Evolutionary conservation across 2,113 vertebrate species (phyloP).

Genomic region (Apteryx owenii): DNA sequence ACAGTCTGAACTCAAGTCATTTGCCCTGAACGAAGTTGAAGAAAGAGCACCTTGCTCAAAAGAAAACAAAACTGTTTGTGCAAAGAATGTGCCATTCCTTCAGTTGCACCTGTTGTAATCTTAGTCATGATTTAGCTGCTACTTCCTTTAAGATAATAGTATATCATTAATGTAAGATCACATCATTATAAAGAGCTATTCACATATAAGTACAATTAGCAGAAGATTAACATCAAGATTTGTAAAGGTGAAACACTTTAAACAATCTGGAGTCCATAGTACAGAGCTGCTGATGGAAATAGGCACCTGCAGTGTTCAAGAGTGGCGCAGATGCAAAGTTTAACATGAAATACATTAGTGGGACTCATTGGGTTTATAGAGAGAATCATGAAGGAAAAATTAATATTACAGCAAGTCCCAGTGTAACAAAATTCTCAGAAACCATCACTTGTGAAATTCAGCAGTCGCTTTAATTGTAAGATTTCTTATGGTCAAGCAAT

Average conservation of each 20-base stretch:
- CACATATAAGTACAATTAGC: not conserved
- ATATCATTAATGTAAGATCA: not conserved
- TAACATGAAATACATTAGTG: not conserved
- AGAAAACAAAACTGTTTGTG: not conserved
- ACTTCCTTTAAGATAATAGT: not conserved
- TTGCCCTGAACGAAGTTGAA: not conserved
- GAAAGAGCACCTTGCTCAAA: not conserved
- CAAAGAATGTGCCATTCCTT: not conserved
- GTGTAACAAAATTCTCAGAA: not conserved
- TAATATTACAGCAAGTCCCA: not conserved
- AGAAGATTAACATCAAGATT: not conserved
- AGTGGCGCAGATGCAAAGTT: not conserved
- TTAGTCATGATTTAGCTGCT: not conserved
- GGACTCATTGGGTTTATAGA: not conserved
- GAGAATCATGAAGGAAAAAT: not conserved
- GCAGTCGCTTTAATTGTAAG: not conserved
- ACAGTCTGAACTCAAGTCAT: accelerated
- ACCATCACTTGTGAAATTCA: not conserved
- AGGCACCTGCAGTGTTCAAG: not conserved
- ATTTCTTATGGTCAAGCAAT: not conserved
- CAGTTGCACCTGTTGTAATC: not conserved
- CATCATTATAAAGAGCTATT: not conserved
- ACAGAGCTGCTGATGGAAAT: not conserved
- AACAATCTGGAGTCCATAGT: not conserved
- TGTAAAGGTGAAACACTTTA: not conserved